Evolutionary conservation across 2,888 invertebrate species (phyloP).

Genomic region (Archips xylosteana): DNA sequence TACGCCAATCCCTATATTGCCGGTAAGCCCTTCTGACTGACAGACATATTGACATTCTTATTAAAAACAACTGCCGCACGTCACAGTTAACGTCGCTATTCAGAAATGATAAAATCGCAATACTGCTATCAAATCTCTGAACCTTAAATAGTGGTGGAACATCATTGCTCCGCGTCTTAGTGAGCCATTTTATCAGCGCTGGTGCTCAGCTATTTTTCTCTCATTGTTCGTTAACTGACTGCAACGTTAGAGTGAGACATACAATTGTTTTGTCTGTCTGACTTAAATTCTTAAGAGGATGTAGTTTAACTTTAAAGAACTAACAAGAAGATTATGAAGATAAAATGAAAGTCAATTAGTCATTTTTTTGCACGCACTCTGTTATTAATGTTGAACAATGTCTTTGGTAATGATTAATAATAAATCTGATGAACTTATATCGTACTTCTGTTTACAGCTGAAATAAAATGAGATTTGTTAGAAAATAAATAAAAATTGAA

Average conservation of each 20-base stretch:
- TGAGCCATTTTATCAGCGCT: background rate
- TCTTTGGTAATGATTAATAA: background rate
- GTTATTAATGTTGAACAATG: no score
- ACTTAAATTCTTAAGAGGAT: constrained; percentile 6
- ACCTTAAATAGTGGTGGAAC: background rate
- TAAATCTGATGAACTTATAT: background rate
- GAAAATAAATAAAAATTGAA: no score
- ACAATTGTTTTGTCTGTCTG: constrained; percentile 2
- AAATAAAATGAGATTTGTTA: no score
- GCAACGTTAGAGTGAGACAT: constrained; percentile 5
- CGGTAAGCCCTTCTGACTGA: background rate
- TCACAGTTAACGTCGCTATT: background rate
- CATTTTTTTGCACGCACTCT: no score
- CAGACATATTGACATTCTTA: background rate
- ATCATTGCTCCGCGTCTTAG: constrained; percentile 6
- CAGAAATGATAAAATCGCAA: background rate
- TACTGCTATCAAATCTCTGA: background rate
- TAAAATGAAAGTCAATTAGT: no score
- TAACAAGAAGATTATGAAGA: background rate
- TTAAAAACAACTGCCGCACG: background rate
- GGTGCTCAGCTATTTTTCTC: constrained; percentile 17
- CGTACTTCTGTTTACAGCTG: no score
- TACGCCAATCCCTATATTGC: background rate
- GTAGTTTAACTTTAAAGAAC: background rate
- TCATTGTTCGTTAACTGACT: constrained; percentile 12